These are phyloP conservation scores for Sisor rabdophorus DNA, from an alignment of 2,113 vertebrate genomes.

Conservation along the genomic window DNA sequence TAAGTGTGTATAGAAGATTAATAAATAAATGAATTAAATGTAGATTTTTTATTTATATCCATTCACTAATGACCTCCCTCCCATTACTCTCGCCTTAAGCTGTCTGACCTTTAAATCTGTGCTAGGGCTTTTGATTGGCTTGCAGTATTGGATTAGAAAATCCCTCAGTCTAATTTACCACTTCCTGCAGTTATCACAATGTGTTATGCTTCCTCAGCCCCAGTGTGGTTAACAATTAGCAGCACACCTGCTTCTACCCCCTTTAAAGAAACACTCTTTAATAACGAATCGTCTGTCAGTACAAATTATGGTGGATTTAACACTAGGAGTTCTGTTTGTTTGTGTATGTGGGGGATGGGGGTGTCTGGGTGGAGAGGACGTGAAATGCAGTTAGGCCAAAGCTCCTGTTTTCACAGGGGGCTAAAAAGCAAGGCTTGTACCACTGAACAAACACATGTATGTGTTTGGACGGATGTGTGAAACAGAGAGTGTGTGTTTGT, in stretches of 20 bases:
- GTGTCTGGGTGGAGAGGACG: not conserved
- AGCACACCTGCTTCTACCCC: conserved; percentile 50
- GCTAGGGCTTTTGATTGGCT: not conserved
- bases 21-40: no score
- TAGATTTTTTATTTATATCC: not conserved
- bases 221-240: conserved; percentile 53
- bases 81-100: not conserved
- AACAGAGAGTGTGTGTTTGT: not conserved
- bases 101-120: conserved; percentile 14
- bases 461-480: not conserved
- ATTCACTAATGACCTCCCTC: not conserved
- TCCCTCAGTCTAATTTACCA: conserved; percentile 57
- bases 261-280: conserved; percentile 46
- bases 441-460: not conserved
- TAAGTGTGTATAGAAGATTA: no score
- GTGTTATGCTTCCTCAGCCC: conserved; percentile 56
- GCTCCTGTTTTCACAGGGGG: not conserved
- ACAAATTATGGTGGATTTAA: not conserved
- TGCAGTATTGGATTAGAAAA: not conserved
- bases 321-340: conserved; percentile 32
- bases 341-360: conserved; percentile 2
- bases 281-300: conserved; percentile 27
- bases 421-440: conserved; percentile 29
- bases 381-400: not conserved
- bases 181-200: conserved; percentile 63